Base-by-base conservation (phyloP, 2,888 invertebrate genomes). In the Cyclophora punctaria region DNA sequence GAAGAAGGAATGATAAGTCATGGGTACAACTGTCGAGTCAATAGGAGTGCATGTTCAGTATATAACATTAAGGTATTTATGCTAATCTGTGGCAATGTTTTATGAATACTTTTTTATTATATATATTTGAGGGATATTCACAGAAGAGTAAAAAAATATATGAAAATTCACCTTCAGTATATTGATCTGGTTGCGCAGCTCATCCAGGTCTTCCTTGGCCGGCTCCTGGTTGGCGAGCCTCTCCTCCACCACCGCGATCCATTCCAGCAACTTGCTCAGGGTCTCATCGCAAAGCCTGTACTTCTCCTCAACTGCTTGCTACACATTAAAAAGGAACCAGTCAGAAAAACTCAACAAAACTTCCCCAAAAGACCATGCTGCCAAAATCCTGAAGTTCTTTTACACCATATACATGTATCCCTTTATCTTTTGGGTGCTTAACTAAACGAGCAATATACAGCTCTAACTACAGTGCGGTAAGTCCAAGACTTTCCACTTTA, bases 271-370 rank as follows among this genome's bases (percentile, higher is more conserved):
- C 75, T 95, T 95, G 57, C 93, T 92, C 53, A 97, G 90, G 44
- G 93, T 94, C 78, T 96, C 96, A 80, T 96, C 96, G 83, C 96
- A 97, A 68, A 95, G 90, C 76, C 95, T 94, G 90, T 96, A 97
- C 83, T 96, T 96, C 81, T 97, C 97, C 87, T 97, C 95, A 66
- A 97, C 95, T 73, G 97, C 97, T 95, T 96, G 96, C 97, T 97
- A 91, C 62, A 82, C 63, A 37, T 37, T 2, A 37, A 37, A 37
- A 37, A 37, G 4, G 5, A 37, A 37, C 5, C 4, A 5, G 5
- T 37, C 5, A 37, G 37, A 37, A 37, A 20, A 20, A 20, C 20
- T 20, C 20, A 20, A 20, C 20, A 20, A 20, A 20, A 20, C 20
- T 20, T 20, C 20, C 20, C 5, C 37, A 37, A 37, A 37, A 4